Percentiles rank a stretch among this genome's conserved stretches.
Conservation (phyloP, 2,888 invertebrate species). For the Polia nebulosa region DNA sequence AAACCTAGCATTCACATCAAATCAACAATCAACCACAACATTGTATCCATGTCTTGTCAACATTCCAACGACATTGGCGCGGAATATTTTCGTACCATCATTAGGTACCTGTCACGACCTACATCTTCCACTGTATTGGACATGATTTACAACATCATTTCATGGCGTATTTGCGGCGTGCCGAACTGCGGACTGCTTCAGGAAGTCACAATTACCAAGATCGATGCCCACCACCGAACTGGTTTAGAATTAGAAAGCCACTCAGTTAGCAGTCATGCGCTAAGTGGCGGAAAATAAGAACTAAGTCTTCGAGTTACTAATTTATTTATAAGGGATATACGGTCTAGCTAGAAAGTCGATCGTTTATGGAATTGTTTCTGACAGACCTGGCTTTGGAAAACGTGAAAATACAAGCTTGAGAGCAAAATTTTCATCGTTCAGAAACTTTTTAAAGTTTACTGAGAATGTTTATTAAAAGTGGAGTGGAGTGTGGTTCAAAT, state of each 20-base stretch:
- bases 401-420: neutral
- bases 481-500: no score
- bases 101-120: constrained; percentile 41
- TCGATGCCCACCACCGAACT: constrained; percentile 47
- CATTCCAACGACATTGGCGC: constrained; percentile 23
- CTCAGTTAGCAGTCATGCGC: constrained; percentile 28
- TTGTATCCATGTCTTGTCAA: no score
- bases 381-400: neutral
- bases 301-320: constrained; percentile 22
- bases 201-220: constrained; percentile 60
- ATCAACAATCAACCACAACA: no score
- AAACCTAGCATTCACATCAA: no score
- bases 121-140: constrained; percentile 35
- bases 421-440: no score
- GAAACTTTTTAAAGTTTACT: no score
- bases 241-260: constrained; percentile 67
- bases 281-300: constrained; percentile 44
- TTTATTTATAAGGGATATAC: constrained; percentile 2
- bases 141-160: constrained; percentile 63
- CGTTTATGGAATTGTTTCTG: neutral
- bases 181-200: constrained; percentile 43
- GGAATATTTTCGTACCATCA: constrained; percentile 40
- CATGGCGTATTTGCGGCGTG: constrained; percentile 55
- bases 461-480: neutral
- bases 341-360: neutral